Percentiles rank a stretch among this genome's conserved stretches.
These are phyloP conservation scores for Andrena bicolor DNA, from an alignment of 2,888 invertebrate species.

Conservation along the genomic window DNA sequence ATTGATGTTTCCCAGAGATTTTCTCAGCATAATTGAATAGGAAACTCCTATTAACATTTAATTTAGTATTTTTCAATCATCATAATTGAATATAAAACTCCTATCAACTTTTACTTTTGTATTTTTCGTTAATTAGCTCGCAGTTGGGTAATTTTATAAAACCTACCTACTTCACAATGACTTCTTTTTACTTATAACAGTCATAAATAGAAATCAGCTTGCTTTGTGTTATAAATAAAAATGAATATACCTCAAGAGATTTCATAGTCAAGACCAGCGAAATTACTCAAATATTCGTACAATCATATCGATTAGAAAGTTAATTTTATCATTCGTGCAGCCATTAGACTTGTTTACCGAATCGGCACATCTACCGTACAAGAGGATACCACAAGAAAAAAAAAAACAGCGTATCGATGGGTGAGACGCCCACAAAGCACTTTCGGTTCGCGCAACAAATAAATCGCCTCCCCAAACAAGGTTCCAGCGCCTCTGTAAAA, in stretches of 20 bases:
- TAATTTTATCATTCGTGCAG: neutral
- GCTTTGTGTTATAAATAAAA: neutral
- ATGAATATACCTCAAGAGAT: neutral
- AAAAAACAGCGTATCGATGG: neutral
- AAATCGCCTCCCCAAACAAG: constrained; percentile 1
- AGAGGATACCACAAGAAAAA: neutral
- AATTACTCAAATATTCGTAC: neutral
- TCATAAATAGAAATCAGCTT: neutral
- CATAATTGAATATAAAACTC: no score
- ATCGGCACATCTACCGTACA: neutral
- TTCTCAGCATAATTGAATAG: no score
- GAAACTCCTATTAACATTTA: no score
- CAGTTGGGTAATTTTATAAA: no score
- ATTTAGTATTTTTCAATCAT: no score
- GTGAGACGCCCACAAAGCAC: neutral
- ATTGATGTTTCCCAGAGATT: no score
- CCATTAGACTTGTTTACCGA: neutral
- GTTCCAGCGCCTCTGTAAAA: constrained; percentile 23
- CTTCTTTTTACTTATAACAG: neutral
- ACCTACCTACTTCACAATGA: no score
- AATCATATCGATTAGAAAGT: neutral
- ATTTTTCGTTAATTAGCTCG: no score
- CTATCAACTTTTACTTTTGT: no score
- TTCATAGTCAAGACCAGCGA: neutral
- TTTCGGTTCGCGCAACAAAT: neutral